phyloP scores from a whole-genome alignment of 2,888 invertebrate species.

The Drosophila pegasa region DNA sequence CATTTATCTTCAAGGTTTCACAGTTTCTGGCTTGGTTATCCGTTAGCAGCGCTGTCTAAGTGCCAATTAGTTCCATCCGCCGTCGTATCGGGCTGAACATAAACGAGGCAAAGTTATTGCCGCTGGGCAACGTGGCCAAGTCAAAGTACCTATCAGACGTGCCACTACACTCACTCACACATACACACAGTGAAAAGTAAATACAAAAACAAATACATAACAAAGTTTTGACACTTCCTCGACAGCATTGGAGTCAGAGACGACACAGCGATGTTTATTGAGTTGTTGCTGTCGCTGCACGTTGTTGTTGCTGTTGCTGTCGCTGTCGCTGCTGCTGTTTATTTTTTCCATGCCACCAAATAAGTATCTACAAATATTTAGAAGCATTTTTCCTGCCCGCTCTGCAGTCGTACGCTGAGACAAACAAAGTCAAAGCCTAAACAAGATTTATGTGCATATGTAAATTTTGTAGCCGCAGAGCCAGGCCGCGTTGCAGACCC shows the following conservation, averaged over 20 bases:
- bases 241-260: conserved; percentile 41
- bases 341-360: conserved; percentile 64
- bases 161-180: conserved; percentile 17
- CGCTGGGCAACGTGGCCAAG: conserved; percentile 36
- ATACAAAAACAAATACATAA: conserved; percentile 55
- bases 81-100: conserved; percentile 64
- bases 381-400: conserved; percentile 52
- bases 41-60: conserved; percentile 51
- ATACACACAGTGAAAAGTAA: conserved; percentile 38
- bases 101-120: conserved; percentile 56
- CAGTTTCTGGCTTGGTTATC: conserved; percentile 32
- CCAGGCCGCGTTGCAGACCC: background rate
- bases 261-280: conserved; percentile 68
- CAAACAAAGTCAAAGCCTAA: conserved; percentile 72
- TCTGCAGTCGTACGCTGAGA: conserved; percentile 17
- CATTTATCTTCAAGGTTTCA: conserved; percentile 18
- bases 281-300: conserved; percentile 70
- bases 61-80: conserved; percentile 74
- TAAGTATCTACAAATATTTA: conserved; percentile 75
- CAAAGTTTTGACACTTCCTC: conserved; percentile 77
- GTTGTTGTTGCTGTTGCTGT: conserved; percentile 15
- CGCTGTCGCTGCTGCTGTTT: conserved; percentile 20
- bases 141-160: conserved; percentile 40
- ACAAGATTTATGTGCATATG: conserved; percentile 78
- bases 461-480: conserved; percentile 71